Percentiles rank a stretch among this genome's conserved stretches.
Conservation (phyloP, 2,113 vertebrate genomes). For the Rousettus leschenaultii region DNA sequence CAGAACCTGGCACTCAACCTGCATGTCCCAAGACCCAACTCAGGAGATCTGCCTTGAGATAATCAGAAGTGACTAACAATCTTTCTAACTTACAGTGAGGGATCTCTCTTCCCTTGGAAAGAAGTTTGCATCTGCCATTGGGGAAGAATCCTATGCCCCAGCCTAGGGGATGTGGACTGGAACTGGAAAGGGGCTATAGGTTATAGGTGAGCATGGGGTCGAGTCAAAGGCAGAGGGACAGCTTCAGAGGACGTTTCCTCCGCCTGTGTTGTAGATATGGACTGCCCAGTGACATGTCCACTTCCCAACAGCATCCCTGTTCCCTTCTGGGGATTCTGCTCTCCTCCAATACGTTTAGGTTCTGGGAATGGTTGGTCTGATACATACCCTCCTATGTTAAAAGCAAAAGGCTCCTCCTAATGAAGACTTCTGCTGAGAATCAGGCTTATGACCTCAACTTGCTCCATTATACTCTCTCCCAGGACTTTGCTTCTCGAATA, state of each 20-base stretch:
- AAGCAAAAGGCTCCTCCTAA: not conserved
- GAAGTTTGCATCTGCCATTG: not conserved
- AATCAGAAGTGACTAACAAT: not conserved
- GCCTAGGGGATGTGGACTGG: not conserved
- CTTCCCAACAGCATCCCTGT: not conserved
- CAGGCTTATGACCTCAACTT: not conserved
- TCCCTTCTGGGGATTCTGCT: not conserved
- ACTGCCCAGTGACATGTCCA: not conserved
- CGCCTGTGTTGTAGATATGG: not conserved
- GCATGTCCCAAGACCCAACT: not conserved
- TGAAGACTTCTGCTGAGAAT: not conserved
- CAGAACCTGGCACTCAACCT: not conserved
- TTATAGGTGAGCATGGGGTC: not conserved
- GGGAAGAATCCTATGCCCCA: not conserved
- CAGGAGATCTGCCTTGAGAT: not conserved
- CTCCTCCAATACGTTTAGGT: not conserved
- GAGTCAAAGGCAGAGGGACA: not conserved
- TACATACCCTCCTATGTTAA: not conserved
- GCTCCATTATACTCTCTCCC: not conserved
- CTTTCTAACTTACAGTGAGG: not conserved
- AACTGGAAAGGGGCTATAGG: not conserved
- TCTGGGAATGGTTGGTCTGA: not conserved
- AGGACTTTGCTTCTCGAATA: not conserved
- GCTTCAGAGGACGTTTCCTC: not conserved
- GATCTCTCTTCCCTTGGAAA: not conserved